Conservation (phyloP, 2,797 vertebrate species). For the Emys orbicularis region DNA sequence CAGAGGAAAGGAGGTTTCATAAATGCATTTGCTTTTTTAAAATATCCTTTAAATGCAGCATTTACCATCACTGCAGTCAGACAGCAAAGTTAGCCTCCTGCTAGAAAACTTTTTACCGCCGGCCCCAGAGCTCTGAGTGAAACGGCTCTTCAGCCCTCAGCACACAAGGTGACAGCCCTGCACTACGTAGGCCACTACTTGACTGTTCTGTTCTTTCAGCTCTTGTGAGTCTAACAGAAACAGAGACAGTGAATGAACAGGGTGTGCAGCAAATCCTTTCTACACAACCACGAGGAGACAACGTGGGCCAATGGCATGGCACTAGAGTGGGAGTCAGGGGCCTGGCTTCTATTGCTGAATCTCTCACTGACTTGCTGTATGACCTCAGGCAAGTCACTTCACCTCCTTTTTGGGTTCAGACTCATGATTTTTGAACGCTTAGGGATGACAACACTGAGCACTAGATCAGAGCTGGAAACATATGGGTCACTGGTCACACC, state of each 20-base stretch:
- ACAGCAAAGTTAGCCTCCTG: neutral
- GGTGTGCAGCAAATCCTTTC: neutral
- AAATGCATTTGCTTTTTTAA: neutral
- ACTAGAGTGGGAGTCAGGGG: neutral
- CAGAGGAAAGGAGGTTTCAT: neutral
- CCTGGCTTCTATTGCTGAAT: rapidly evolving
- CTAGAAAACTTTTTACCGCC: neutral
- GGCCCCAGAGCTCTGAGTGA: rapidly evolving
- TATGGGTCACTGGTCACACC: neutral
- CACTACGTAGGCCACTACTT: neutral
- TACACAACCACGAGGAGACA: neutral
- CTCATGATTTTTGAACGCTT: neutral
- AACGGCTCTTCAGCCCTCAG: neutral
- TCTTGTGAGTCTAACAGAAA: rapidly evolving
- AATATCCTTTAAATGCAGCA: neutral
- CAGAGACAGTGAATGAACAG: neutral
- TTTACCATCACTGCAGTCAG: neutral
- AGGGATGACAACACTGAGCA: neutral
- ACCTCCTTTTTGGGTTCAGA: rapidly evolving
- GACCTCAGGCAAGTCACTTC: neutral
- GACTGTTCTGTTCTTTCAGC: neutral
- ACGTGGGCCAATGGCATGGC: neutral
- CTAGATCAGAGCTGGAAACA: neutral
- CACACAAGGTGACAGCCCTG: neutral
- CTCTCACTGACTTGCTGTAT: rapidly evolving